Base-by-base conservation (phyloP, 2,797 vertebrate species). In the Clarias laeviceps region DNA sequence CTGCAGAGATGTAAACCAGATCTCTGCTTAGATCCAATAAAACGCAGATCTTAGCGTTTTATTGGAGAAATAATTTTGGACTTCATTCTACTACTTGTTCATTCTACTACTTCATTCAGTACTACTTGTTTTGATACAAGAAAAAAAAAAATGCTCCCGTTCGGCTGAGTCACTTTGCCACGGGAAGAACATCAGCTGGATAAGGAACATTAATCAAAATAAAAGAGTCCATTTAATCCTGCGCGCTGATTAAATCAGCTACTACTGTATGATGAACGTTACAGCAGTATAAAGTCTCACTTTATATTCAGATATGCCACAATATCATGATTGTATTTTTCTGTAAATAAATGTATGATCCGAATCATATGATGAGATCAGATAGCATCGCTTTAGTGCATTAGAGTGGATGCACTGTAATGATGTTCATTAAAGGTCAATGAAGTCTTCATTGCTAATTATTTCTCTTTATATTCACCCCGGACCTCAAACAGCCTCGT, bases 291-390 rank as follows among this genome's bases (percentile, higher is more conserved):
- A 81, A 81, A 54, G 65, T 82, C 80, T 69, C 45, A 82, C 80
- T 82, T 82, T 32, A 82, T 57, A 82, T 82, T 82, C 80, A 82
- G 64, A 56, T 82, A 82, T 82, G 80, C 80, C 45, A 34, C 65
- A 82, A 82, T 82, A 34, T 69, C 65, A 2, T 82, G 80, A 82
- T 82, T 82, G 80, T n/a, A 57, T 82, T 57, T 37, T 66, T 5
- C 29, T n/a, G 4, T 69, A 34, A 82, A 82, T 82, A 57, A 69
- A 56, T 34, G 50, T 34, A 82, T 56, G 50, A 34, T 37, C 27
- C 50, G 11, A 57, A 24, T 82, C 68, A 82, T 56, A 65, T 22
- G 27, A 69, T 82, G 68, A 69, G 4, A 56, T 56, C 45, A 24
- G 6, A 68, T 32, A 22, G 45, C 27, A 57, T 6, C 20, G 29